Evolutionary conservation across 2,113 vertebrate genomes (phyloP).

Genomic region (Clinocottus analis): DNA sequence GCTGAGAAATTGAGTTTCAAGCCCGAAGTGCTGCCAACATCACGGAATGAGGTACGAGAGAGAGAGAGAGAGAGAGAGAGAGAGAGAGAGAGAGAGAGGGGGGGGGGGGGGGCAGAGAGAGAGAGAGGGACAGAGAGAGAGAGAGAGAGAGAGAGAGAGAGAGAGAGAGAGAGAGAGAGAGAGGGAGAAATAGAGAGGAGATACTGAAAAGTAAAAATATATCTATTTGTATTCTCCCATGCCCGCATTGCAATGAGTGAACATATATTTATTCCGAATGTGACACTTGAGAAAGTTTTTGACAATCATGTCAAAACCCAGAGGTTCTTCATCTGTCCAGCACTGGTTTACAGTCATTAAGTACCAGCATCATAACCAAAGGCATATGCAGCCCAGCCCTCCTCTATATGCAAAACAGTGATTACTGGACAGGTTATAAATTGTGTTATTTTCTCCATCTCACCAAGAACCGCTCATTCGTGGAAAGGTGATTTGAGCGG

Average conservation of each 20-base stretch:
- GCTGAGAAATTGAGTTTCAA: constrained; percentile 86
- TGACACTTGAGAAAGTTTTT: constrained; percentile 67
- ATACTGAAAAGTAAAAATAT: constrained; percentile 74
- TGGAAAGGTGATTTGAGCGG: constrained; percentile 70
- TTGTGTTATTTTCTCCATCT: constrained; percentile 74
- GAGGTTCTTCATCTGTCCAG: constrained; percentile 53
- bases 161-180: constrained; percentile 35
- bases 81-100: constrained; percentile 36
- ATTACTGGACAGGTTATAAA: constrained; percentile 74
- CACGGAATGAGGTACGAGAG: constrained; percentile 60
- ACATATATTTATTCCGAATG: constrained; percentile 63
- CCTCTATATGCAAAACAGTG: constrained; percentile 69
- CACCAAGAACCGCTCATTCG: constrained; percentile 64
- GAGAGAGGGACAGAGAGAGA: constrained; percentile 35
- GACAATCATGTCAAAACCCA: constrained; percentile 54
- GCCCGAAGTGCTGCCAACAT: constrained; percentile 79
- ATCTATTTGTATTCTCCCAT: constrained; percentile 61
- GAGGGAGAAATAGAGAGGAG: no score
- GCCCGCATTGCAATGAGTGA: constrained; percentile 47
- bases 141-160: constrained; percentile 37
- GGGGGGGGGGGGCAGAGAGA: constrained; percentile 7
- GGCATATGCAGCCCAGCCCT: constrained; percentile 48
- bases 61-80: constrained; percentile 29
- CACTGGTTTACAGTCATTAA: constrained; percentile 51
- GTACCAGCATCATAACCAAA: constrained; percentile 53